A percentile compares a stretch with the other conserved stretches of the same genome.
phyloP scores from a whole-genome alignment of 1,140 invertebrate genomes.

The Heliconius nattereri region DNA sequence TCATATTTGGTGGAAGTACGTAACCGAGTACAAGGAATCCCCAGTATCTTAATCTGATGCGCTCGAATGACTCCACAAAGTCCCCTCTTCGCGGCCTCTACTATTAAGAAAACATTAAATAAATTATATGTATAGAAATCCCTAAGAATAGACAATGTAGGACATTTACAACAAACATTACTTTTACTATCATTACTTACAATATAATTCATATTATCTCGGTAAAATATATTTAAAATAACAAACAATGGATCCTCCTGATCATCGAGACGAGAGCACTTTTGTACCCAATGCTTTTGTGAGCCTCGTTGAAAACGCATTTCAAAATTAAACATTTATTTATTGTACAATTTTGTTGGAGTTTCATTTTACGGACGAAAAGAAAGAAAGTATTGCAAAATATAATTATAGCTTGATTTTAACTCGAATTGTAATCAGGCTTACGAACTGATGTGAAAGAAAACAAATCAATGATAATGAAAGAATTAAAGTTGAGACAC shows the following conservation, averaged over 20 bases:
- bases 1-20: too few species aligned
- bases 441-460: too few species aligned
- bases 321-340: constrained; percentile 24
- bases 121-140: too few species aligned
- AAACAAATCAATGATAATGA: too few species aligned
- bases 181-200: neutral
- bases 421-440: neutral
- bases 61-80: too few species aligned
- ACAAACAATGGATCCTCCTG: neutral
- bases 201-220: neutral
- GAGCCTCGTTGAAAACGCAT: constrained; percentile 19
- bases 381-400: neutral
- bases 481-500: too few species aligned
- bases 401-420: neutral
- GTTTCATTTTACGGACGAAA: neutral
- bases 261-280: constrained; percentile 15
- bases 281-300: constrained; percentile 16
- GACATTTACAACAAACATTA: neutral
- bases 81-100: too few species aligned
- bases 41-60: too few species aligned
- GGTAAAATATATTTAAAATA: constrained; percentile 10
- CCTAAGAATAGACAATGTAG: too few species aligned
- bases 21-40: too few species aligned
- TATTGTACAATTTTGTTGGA: neutral
- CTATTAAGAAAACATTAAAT: neutral